Base-by-base conservation (phyloP, 2,797 vertebrate species). In the Podargus strigoides region DNA sequence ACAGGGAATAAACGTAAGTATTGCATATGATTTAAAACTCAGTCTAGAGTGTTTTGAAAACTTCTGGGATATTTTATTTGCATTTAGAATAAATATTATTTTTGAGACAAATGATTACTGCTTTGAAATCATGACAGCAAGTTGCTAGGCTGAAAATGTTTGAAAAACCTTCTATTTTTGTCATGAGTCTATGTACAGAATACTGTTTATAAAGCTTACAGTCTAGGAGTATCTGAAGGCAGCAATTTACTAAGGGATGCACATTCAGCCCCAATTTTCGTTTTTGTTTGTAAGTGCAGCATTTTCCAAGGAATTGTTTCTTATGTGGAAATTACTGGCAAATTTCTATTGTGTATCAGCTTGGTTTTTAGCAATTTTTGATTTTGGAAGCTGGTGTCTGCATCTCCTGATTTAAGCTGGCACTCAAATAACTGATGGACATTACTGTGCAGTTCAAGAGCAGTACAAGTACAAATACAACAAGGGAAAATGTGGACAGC, bases 1-100 rank as follows among this genome's bases (percentile, higher is more conserved):
- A 85, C 91, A 68, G 97, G 76, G 37, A 97, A 97, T 96, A 97
- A 97, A 96, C 96, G 98, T 98, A 95, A 98, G 98, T 98, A 97
- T 70, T 89, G 42, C 66, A 76, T 85, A 70, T 56, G 60, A 81
- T 95, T 92, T 96, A 83, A 94, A 98, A 98, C 94, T 97, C 92
- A 52, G 42, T 56, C 24, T 37, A 24, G 53, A 58, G 53, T 88
- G 47, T 83, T 87, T 53, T 90, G 60, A 91, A 96, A 97, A 97
- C 96, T 97, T 98, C 94, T 41, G 55, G 17, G 77, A 17, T 95
- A 89, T 97, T 96, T 74, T 63, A 73, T 76, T 67, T 78, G 20
- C 53, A 75, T 92, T 85, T 39, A 46, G 59, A 68, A 64, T 85
- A 44, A 73, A 91, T 78, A 26, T 4, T 67, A 7, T 34, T 90